Percentiles rank a stretch among this genome's conserved stretches.
Conservation (phyloP, 2,888 invertebrate species). For the Hypomecis punctinalis region DNA sequence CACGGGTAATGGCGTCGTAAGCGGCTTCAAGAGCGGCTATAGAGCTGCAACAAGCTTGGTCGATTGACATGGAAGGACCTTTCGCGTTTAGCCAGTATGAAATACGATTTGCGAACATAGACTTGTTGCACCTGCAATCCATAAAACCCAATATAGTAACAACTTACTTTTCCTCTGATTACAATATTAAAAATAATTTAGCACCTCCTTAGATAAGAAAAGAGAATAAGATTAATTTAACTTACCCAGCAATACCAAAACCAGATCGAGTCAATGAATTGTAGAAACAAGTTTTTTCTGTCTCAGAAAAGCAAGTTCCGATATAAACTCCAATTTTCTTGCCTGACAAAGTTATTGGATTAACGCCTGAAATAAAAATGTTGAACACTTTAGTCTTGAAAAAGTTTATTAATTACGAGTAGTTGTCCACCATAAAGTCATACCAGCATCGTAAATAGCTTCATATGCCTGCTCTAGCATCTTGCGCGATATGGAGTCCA, state of each 20-base stretch:
- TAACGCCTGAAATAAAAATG: constrained; percentile 63
- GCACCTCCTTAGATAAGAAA: too few species aligned
- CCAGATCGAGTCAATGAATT: constrained; percentile 25
- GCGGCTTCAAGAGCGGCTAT: constrained; percentile 58
- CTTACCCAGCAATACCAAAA: constrained; percentile 45
- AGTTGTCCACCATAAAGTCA: neutral
- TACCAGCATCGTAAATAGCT: constrained; percentile 59
- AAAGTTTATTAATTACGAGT: neutral
- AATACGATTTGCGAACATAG: constrained; percentile 65
- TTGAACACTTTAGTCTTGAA: neutral
- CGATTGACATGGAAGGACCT: constrained; percentile 61
- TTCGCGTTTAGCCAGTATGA: constrained; percentile 65
- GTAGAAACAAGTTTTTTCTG: constrained; percentile 77
- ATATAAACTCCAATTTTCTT: constrained; percentile 72
- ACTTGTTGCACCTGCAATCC: constrained; percentile 49
- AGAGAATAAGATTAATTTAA: neutral
- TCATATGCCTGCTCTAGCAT: constrained; percentile 56
- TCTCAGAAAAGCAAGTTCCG: constrained; percentile 81
- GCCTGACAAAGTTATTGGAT: constrained; percentile 80
- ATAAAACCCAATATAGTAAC: neutral
- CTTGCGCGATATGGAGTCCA: constrained; percentile 56
- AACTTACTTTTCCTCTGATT: neutral
- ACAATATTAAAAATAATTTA: too few species aligned
- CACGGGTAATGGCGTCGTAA: constrained; percentile 52
- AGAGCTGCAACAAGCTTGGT: constrained; percentile 56